Conservation (phyloP, 2,888 invertebrate species). For the Melanargia galathea region DNA sequence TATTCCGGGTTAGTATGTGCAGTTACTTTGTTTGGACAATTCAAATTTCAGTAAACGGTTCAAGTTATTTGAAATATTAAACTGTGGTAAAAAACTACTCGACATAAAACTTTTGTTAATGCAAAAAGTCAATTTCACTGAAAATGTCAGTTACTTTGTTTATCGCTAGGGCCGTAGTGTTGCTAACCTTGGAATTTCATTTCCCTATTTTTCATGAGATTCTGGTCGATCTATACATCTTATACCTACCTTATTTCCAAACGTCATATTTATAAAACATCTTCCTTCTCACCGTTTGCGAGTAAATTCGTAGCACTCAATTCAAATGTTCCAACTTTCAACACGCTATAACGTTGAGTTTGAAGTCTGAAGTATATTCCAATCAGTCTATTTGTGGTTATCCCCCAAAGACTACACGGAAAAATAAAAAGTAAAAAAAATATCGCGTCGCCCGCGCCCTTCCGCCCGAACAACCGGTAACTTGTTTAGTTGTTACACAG, state of each 20-base stretch:
- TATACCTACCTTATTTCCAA: slow-evolving; percentile 11
- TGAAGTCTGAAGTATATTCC: slow-evolving; percentile 9
- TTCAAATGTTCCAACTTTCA: slow-evolving; percentile 2
- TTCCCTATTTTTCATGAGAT: too few relatives aligned
- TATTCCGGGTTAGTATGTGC: too few relatives aligned
- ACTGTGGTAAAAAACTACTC: too few relatives aligned
- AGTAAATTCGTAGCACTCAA: slow-evolving; percentile 17
- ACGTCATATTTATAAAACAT: slow-evolving; percentile 10
- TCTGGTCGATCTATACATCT: too few relatives aligned
- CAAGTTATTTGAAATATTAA: too few relatives aligned
- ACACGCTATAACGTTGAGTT: slow-evolving; percentile 12
- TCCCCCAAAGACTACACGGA: background rate
- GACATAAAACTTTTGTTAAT: too few relatives aligned
- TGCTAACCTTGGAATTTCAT: too few relatives aligned
- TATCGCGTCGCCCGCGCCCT: background rate
- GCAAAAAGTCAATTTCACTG: too few relatives aligned
- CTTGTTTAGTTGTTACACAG: background rate
- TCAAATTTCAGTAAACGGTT: too few relatives aligned
- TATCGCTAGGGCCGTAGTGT: too few relatives aligned
- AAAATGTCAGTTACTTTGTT: too few relatives aligned
- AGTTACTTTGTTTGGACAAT: too few relatives aligned
- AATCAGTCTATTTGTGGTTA: slow-evolving; percentile 27
- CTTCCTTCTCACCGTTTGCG: background rate
- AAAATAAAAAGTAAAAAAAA: slow-evolving; percentile 15
- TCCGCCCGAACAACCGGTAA: background rate